Conservation (phyloP, 2,797 vertebrate species). For the Tokudaia muenninki region DNA sequence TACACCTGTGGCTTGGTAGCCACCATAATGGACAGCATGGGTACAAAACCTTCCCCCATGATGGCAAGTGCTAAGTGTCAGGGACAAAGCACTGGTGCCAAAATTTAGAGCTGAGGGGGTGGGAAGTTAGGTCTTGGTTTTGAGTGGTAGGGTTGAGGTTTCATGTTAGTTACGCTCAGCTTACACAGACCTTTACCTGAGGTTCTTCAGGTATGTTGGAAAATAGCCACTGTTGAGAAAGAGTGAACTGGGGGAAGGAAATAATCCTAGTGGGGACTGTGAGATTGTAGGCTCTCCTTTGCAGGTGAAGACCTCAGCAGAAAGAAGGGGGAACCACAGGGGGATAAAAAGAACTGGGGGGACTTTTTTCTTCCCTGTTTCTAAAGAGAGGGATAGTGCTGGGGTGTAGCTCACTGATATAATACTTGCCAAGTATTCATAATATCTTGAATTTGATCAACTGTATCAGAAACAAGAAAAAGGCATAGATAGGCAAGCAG, state of each 20-base stretch:
- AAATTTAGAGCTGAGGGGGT: background rate
- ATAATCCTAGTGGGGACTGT: background rate
- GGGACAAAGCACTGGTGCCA: background rate
- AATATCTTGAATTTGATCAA: background rate
- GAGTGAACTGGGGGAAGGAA: background rate
- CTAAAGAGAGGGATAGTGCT: background rate
- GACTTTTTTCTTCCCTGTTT: background rate
- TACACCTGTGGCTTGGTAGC: background rate
- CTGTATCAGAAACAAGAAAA: background rate
- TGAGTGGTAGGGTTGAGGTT: background rate
- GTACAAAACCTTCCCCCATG: background rate
- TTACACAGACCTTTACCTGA: background rate
- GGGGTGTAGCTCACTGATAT: background rate
- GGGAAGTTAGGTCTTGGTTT: background rate
- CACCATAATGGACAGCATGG: background rate
- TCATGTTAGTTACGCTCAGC: background rate
- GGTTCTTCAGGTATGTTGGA: background rate
- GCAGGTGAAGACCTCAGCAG: background rate
- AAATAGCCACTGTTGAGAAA: background rate
- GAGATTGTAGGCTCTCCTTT: background rate
- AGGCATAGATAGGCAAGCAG: background rate
- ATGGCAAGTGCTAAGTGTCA: background rate
- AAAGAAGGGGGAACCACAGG: background rate
- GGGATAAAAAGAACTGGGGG: background rate
- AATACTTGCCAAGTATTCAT: background rate